Conservation (phyloP, 1,140 invertebrate genomes). For the Zeugodacus cucurbitae region DNA sequence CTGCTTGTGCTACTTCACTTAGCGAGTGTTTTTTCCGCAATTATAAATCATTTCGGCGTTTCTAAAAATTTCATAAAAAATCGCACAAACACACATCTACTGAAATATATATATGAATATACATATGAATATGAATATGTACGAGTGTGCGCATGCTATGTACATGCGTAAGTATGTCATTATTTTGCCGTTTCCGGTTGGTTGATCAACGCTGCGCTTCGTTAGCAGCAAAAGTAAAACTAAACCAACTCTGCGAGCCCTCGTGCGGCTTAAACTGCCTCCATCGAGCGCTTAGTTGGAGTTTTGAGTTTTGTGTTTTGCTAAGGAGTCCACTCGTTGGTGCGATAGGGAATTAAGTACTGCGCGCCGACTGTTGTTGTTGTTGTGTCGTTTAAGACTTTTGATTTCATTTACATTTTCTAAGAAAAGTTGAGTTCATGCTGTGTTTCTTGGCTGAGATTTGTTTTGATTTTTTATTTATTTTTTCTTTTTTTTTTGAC, state of each 20-base stretch:
- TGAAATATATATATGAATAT: neutral
- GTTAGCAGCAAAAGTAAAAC: conserved; percentile 34
- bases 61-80: conserved; percentile 1
- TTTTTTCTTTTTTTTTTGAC: neutral
- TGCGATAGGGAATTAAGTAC: neutral
- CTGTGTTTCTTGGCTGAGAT: neutral
- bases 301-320: neutral
- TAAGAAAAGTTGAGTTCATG: neutral
- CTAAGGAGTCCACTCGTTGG: neutral
- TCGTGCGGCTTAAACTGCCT: neutral
- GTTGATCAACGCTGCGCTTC: neutral
- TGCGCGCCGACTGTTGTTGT: neutral
- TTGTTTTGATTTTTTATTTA: neutral
- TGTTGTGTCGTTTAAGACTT: neutral
- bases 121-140: neutral
- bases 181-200: conserved; percentile 37
- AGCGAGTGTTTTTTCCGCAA: neutral
- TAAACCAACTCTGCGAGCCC: neutral
- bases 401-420: neutral
- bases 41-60: conserved; percentile 4
- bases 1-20: neutral
- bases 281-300: neutral
- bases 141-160: neutral
- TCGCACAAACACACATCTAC: neutral
- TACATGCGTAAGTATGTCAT: neutral